These are phyloP conservation scores for Sigmodon hispidus DNA, from an alignment of 2,113 vertebrate genomes.

Conservation along the genomic window DNA sequence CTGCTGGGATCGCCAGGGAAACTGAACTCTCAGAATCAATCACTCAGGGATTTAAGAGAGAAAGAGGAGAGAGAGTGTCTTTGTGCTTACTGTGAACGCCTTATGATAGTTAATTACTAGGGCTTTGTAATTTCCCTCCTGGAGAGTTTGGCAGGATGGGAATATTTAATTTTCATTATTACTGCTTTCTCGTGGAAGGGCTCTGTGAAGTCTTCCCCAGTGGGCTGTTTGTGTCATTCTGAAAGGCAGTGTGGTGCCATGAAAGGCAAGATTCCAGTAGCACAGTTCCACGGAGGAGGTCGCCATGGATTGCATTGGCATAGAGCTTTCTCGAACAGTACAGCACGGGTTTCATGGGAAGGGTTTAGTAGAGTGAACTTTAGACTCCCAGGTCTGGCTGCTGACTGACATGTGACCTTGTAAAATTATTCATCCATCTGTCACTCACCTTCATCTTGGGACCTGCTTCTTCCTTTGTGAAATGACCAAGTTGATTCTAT, in stretches of 20 bases:
- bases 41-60: neutral
- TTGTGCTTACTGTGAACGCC: neutral
- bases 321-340: neutral
- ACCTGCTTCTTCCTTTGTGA: neutral
- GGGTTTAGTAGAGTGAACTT: neutral
- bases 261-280: neutral
- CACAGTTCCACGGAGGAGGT: neutral
- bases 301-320: neutral
- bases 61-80: neutral
- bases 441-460: neutral
- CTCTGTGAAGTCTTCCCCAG: neutral
- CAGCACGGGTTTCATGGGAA: fast-evolving
- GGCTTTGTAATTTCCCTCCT: neutral
- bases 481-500: neutral
- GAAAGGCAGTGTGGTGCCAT: neutral
- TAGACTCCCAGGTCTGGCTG: neutral
- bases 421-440: neutral
- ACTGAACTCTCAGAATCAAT: neutral
- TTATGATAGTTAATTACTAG: neutral
- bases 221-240: neutral
- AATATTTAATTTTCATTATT: neutral
- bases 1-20: neutral
- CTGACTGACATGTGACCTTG: neutral
- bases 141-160: neutral
- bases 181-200: neutral